Evolutionary conservation across 2,113 vertebrate species (phyloP), one percentile per base, ranked within the genome.

Genomic region (Bettongia penicillata): DNA sequence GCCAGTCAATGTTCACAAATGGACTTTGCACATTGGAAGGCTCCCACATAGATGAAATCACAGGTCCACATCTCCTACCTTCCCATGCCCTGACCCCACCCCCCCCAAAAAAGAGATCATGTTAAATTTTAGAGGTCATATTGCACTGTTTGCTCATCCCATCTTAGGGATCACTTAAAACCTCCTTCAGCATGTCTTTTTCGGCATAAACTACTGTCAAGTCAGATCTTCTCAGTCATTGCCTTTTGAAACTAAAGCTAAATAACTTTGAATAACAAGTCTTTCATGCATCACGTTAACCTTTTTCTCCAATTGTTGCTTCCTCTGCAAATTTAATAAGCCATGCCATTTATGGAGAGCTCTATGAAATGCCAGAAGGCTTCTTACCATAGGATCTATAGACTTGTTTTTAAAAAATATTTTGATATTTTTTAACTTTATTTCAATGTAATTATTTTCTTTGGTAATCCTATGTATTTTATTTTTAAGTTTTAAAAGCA

Each of bases 231-330:
- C 12, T 37, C 61, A 68, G 6, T 68, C 31, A 37, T n/a, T 68
- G 61, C 4, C 31, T n/a, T 8, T 43, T 51, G 68, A 91, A 93
- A 53, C 19, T 53, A 53, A 53, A 53, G 51, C 26, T 19, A 61
- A 25, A 28, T 84, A 24, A 53, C 51, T 94, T 91, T 47, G 91
- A 91, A 91, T 55, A 24, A 6, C 53, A 16, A 77, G 47, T 91
- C 93, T 94, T 43, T 43, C 28, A 90, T 53, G 7, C 12, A 37
- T 93, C 25, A 28, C 51, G 14, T 51, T 93, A 52, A 16, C 55
- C 37, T 91, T 31, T 90, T n/a, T 28, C 50, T 93, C n/a, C 49
- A 91, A 61, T 24, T 24, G 94, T 95, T 95, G 22, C 51, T 22
- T 16, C 48, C 48, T 24, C 26, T 89, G 11, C 8, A 91, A 12